Base-by-base conservation (phyloP, 2,888 invertebrate genomes). In the Phaonia tiefii region DNA sequence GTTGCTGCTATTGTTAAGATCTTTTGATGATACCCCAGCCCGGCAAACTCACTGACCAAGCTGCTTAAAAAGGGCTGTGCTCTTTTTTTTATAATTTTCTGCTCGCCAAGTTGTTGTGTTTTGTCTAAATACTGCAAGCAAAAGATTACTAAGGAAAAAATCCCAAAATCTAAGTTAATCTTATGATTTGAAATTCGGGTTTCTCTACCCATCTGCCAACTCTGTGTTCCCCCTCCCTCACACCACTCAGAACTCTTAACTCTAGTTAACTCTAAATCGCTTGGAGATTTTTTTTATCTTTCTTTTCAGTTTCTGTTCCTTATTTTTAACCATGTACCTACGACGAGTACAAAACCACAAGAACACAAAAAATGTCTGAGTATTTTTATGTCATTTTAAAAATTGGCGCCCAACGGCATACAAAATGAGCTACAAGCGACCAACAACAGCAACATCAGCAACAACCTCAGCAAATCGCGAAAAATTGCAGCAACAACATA, bases 371-470 rank as follows among this genome's bases (percentile, higher is more conserved):
- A 54, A 73, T 58, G 79, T 75, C 79, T 79, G 65, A 70, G 60
- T 75, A 75, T 71, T 79, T 77, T 79, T 71, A 75, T 82, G 83
- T 82, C 80, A 80, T 85, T 84, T 83, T 79, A 75, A 82, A 81
- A 85, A 85, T 85, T 83, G 85, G 85, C 86, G 86, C 85, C 85
- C 84, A 83, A 80, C 81, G 85, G 85, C 85, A 86, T 83, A 83
- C 72, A 84, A 83, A 83, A 84, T 25, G 51, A 75, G 22, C 72
- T 11, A 67, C 63, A 20, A 20, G 22, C 49, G 37, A 8, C 51
- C 17, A 51, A 51, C 8, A 67, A 51, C 42, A 56, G 20, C 22
- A 25, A 17, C 65, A n/a, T 39, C 2, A n/a, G 20, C 49, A 49
- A 49, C 49, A n/a, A n/a, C n/a, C n/a, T n/a, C n/a, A 49, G 20